Evolutionary conservation across 2,113 vertebrate species (phyloP), one percentile per base, ranked within the genome.

Genomic region (Nothocercus julius): DNA sequence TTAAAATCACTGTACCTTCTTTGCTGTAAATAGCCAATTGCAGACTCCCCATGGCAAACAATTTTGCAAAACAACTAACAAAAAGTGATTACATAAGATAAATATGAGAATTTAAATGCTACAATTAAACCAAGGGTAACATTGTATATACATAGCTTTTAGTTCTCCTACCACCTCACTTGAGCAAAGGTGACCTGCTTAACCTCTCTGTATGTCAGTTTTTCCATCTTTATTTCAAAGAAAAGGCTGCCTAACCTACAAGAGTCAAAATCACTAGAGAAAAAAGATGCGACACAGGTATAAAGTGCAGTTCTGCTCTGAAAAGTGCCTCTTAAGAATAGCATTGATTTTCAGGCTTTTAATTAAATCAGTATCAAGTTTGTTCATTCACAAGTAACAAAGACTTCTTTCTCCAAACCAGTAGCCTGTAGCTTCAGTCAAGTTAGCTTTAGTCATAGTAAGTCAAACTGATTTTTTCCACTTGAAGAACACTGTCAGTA

Each of bases 341-440:
- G 77, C 32, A 96, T 84, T 6, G 10, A 49, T 82, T 93, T 94
- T 84, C 89, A 89, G 62, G 34, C 28, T 90, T 91, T 92, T 87
- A 94, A 94, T 95, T 82, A 96, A 95, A 91, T 76, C 53, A 89
- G 47, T 88, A 94, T 72, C 73, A 85, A 90, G 27, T 90, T 77
- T 83, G 40, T 59, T 85, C 70, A 89, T 69, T 94, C 70, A 75
- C 38, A 92, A 93, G 62, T 83, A 93, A 95, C 89, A 97, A 92
- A 92, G 92, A 21, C 69, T 47, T 51, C 89, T 93, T 95, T 92
- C 86, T 90, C 66, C 77, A 93, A 88, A 66, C 21, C 42, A 82
- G 47, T 42, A 83, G 38, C 16, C 19, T 25, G 10, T 32, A 64
- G 16, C n/a, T 81, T 30, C 36, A 36, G 36, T 36, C 36, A 36